Evolutionary conservation across 2,113 vertebrate species (phyloP).

Genomic region (Phasianus colchicus): DNA sequence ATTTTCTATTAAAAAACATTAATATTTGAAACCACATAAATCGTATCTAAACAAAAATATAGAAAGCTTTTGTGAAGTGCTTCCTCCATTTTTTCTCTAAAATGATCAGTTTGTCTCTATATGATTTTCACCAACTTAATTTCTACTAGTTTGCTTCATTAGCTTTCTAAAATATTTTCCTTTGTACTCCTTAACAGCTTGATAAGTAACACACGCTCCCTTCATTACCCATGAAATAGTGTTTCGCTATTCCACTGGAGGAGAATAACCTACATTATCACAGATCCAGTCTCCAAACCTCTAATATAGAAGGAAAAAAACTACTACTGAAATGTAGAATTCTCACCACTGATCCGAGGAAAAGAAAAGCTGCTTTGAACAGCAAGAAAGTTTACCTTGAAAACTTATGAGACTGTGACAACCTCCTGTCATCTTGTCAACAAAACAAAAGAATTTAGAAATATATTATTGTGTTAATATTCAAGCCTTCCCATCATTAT

Average conservation of each 20-base stretch:
- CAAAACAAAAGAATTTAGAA: rapidly evolving
- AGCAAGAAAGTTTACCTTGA: not conserved
- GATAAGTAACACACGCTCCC: not conserved
- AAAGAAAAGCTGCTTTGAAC: not conserved
- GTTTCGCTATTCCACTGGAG: not conserved
- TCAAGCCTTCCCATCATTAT: not conserved
- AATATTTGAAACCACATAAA: not conserved
- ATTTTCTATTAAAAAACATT: not conserved
- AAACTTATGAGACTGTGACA: not conserved
- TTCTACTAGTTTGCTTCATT: not conserved
- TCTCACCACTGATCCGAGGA: not conserved
- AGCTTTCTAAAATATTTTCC: not conserved
- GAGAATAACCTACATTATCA: not conserved
- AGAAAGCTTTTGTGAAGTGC: not conserved
- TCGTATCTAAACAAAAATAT: not conserved
- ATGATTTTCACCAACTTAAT: not conserved
- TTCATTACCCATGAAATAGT: not conserved
- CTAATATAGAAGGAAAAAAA: not conserved
- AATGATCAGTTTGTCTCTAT: not conserved
- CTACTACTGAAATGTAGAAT: too few relatives aligned
- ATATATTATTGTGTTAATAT: not conserved
- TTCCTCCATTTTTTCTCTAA: not conserved
- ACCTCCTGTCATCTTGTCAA: not conserved
- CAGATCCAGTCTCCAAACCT: not conserved
- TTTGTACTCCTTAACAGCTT: not conserved